Evolutionary conservation across 2,888 invertebrate genomes (phyloP).

Genomic region (Dynastes grantii): DNA sequence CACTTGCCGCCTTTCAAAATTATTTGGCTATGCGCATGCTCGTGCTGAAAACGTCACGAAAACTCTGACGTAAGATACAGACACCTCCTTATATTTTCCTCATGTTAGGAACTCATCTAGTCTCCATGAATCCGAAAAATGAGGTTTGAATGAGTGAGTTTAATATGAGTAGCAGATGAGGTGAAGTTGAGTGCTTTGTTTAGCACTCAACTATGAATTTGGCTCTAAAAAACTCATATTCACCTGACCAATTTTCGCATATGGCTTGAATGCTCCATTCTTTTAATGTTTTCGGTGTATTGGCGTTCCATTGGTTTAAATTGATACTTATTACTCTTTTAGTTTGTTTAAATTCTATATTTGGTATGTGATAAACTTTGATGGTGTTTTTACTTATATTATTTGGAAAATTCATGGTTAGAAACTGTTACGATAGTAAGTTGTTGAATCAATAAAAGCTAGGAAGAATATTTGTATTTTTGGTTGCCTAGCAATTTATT

Average conservation of each 20-base stretch:
- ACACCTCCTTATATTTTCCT: no score
- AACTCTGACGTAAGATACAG: no score
- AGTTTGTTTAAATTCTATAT: slow-evolving; percentile 48
- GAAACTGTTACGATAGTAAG: not conserved
- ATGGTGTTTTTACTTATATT: slow-evolving; percentile 61
- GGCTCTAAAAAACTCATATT: slow-evolving; percentile 3
- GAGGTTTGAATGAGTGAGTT: no score
- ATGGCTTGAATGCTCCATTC: slow-evolving; percentile 61
- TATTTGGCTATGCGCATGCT: no score
- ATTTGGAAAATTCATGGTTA: slow-evolving; percentile 61
- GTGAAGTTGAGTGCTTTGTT: no score
- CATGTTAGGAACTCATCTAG: no score
- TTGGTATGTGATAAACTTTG: slow-evolving; percentile 56
- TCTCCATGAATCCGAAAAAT: no score
- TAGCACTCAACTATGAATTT: not conserved
- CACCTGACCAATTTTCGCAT: slow-evolving; percentile 62
- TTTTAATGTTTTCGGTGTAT: slow-evolving; percentile 59
- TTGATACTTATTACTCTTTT: slow-evolving; percentile 56
- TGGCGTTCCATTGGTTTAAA: slow-evolving; percentile 58
- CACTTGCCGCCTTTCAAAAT: no score
- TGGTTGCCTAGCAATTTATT: slow-evolving; percentile 1
- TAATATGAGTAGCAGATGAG: no score
- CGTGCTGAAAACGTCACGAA: no score
- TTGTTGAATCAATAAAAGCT: slow-evolving; percentile 60
- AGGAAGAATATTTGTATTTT: slow-evolving; percentile 60